A percentile compares a stretch with the other conserved stretches of the same genome.
These are phyloP conservation scores for Tenrec ecaudatus DNA, from an alignment of 2,113 vertebrate species.

Conservation along the genomic window DNA sequence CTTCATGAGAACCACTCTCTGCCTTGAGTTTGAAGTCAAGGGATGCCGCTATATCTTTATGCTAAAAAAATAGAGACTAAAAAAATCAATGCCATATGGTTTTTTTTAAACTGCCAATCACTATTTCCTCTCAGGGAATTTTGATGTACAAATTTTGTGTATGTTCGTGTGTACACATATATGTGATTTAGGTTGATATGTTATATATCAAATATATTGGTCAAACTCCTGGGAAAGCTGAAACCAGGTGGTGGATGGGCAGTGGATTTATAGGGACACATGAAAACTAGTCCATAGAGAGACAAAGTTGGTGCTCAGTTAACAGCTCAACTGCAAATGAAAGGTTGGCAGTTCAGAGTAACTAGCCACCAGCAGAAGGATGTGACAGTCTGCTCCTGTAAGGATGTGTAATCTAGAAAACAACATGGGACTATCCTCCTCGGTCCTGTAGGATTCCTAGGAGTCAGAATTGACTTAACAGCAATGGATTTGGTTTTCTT, in stretches of 20 bases:
- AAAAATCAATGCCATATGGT: too few species aligned
- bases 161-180: too few species aligned
- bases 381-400: background rate
- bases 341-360: background rate
- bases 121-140: too few species aligned
- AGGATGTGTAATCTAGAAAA: too few species aligned
- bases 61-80: too few species aligned
- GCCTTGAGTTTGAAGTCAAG: background rate
- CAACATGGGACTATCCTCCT: too few species aligned
- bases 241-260: background rate
- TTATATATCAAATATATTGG: too few species aligned
- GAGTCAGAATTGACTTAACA: background rate
- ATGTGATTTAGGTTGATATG: too few species aligned
- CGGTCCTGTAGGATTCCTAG: too few species aligned
- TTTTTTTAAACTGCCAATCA: too few species aligned
- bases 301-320: background rate
- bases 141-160: too few species aligned
- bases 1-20: background rate
- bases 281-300: background rate
- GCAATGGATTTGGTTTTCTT: background rate
- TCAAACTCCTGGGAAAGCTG: background rate
- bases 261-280: background rate
- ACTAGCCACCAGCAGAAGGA: background rate
- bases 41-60: background rate
- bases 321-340: background rate